Conservation (phyloP, 2,888 invertebrate species). For the Pandemis heparana region DNA sequence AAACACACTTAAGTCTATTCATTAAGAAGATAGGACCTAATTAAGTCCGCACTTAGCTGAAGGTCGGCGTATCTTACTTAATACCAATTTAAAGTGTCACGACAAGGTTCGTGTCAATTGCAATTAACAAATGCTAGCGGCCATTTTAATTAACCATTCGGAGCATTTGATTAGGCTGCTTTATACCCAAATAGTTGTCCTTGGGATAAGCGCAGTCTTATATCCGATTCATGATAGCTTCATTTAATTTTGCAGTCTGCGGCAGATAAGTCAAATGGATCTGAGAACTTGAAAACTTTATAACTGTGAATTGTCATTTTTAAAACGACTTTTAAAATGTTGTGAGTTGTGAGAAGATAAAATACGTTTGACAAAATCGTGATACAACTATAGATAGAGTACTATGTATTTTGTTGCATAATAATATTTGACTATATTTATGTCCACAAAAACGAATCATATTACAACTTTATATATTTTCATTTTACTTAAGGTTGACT, state of each 20-base stretch:
- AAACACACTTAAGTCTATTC: conserved; percentile 1
- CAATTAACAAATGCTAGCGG: conserved; percentile 66
- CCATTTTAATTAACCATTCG: conserved; percentile 60
- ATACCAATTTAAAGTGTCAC: conserved; percentile 59
- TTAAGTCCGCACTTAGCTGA: conserved; percentile 11
- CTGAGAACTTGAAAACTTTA: not conserved
- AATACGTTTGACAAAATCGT: too few relatives aligned
- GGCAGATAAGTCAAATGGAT: not conserved
- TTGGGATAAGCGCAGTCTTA: too few relatives aligned
- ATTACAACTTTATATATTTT: too few relatives aligned
- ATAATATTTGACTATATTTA: too few relatives aligned
- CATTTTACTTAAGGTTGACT: too few relatives aligned
- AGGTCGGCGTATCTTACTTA: not conserved
- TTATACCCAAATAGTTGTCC: not conserved
- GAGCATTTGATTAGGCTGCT: conserved; percentile 45
- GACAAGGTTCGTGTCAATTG: conserved; percentile 73
- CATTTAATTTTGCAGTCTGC: not conserved
- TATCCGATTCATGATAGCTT: not conserved
- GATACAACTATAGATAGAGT: too few relatives aligned
- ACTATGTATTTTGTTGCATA: too few relatives aligned
- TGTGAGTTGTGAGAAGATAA: too few relatives aligned
- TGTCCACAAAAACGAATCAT: too few relatives aligned
- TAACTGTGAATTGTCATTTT: not conserved
- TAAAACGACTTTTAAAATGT: not conserved
- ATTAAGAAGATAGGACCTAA: conserved; percentile 10